Conservation (phyloP, 2,113 vertebrate genomes). For the Formicarius rufipectus region DNA sequence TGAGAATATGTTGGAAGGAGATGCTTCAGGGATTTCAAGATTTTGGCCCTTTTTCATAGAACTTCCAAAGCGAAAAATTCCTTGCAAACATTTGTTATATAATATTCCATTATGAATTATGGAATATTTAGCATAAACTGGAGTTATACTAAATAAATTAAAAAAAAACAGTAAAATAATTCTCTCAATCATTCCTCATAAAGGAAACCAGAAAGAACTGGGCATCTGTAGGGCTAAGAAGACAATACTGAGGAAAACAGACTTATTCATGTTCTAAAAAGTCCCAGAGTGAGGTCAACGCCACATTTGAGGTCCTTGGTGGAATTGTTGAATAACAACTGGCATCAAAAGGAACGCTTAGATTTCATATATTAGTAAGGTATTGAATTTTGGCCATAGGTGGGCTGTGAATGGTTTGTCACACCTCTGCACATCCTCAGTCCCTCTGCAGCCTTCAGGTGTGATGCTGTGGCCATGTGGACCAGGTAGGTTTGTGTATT, state of each 20-base stretch:
- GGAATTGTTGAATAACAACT: not conserved
- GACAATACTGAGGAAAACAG: not conserved
- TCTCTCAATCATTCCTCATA: not conserved
- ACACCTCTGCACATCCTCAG: not conserved
- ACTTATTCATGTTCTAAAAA: not conserved
- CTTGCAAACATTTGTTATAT: not conserved
- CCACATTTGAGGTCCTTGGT: not conserved
- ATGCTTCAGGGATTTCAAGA: not conserved
- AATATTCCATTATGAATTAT: not conserved
- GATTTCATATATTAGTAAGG: not conserved
- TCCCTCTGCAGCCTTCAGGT: not conserved
- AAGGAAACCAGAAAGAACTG: not conserved
- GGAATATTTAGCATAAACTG: not conserved
- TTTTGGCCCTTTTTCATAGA: not conserved
- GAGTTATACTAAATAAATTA: not conserved
- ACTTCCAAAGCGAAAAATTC: not conserved
- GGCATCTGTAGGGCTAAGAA: not conserved
- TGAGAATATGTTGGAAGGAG: not conserved
- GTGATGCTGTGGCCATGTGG: not conserved
- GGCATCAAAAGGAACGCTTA: not conserved
- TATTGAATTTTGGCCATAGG: fast-evolving
- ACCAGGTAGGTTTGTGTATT: not conserved
- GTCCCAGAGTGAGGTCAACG: not conserved
- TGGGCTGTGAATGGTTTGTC: not conserved
- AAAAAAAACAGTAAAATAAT: not conserved